phyloP scores from a whole-genome alignment of 2,113 vertebrate species.

The Gadus macrocephalus region DNA sequence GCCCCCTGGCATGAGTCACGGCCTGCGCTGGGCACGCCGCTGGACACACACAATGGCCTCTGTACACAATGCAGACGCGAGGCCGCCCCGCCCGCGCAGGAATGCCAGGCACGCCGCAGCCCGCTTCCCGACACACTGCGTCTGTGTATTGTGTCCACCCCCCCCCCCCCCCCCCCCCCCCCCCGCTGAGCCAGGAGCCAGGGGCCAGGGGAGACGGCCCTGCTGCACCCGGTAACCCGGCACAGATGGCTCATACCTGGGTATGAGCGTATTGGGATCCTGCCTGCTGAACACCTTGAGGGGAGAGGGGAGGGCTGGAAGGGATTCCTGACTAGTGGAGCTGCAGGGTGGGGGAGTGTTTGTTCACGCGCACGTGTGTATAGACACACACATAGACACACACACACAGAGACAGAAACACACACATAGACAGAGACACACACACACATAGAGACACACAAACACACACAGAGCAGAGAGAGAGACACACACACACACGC shows the following conservation, averaged over 20 bases:
- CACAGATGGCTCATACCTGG: too few relatives aligned
- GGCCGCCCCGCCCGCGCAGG: slow-evolving; percentile 40
- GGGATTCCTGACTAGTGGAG: background rate
- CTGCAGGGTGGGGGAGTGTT: slow-evolving; percentile 18
- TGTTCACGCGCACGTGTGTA: too few relatives aligned
- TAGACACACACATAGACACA: too few relatives aligned
- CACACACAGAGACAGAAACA: background rate
- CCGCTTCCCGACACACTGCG: slow-evolving; percentile 47
- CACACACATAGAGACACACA: background rate
- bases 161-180: too few relatives aligned
- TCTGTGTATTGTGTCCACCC: slow-evolving; percentile 29
- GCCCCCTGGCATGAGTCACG: slow-evolving; percentile 61
- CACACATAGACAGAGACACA: background rate
- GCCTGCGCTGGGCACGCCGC: slow-evolving; percentile 57
- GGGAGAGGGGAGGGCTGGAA: too few relatives aligned
- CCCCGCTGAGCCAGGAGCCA: too few relatives aligned
- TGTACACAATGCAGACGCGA: slow-evolving; percentile 47
- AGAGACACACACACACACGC: background rate
- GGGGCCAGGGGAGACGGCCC: too few relatives aligned
- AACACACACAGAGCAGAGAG: too few relatives aligned
- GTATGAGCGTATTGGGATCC: too few relatives aligned
- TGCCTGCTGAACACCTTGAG: too few relatives aligned
- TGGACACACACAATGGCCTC: slow-evolving; percentile 60
- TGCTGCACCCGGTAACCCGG: too few relatives aligned
- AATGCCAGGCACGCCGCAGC: slow-evolving; percentile 59